Conservation (phyloP, 2,797 vertebrate genomes). For the Graptemys geographica region DNA sequence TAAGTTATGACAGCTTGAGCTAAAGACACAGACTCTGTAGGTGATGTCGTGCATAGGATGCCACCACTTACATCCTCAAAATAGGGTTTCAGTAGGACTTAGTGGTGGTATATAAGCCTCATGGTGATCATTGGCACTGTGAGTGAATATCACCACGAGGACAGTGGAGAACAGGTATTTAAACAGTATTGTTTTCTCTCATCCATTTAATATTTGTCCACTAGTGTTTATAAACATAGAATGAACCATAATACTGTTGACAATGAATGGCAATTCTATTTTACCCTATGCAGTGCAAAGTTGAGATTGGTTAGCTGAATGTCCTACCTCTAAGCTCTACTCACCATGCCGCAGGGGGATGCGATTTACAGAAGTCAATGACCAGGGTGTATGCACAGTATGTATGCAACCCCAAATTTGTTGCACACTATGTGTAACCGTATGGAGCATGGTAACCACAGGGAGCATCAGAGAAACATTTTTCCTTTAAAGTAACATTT, state of each 20-base stretch:
- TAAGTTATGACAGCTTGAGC: background rate
- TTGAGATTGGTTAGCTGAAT: background rate
- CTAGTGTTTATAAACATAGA: background rate
- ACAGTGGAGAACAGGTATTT: background rate
- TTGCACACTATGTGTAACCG: background rate
- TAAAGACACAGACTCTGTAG: background rate
- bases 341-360: background rate
- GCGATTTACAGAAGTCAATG: background rate
- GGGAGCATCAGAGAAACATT: background rate
- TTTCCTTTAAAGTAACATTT: background rate
- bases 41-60: background rate
- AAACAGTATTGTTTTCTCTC: background rate
- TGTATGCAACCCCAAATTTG: background rate
- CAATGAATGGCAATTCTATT: background rate
- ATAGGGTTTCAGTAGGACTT: background rate
- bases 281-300: conserved; percentile 1
- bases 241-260: background rate
- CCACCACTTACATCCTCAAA: background rate
- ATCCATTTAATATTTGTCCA: background rate
- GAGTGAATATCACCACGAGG: background rate
- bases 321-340: background rate
- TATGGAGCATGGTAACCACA: background rate
- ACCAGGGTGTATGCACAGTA: background rate
- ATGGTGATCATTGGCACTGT: background rate
- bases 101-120: background rate